These are phyloP conservation scores for Hippocampus abdominalis DNA, from an alignment of 2,113 vertebrate species.

Conservation along the genomic window DNA sequence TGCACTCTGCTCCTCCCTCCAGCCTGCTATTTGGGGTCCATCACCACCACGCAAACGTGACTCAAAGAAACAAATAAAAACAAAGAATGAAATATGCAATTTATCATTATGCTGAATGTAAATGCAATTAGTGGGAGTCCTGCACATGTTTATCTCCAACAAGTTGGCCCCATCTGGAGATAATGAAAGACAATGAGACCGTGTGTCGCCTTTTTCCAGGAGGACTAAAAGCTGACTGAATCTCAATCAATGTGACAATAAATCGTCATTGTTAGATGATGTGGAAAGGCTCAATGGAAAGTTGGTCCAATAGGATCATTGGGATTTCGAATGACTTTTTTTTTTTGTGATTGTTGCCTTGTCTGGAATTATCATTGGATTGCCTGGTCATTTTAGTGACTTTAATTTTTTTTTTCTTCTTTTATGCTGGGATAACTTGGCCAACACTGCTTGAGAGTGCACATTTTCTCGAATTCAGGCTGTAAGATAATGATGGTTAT, in stretches of 20 bases:
- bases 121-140: no score
- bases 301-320: no score
- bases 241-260: background rate
- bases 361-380: background rate
- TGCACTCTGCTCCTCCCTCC: no score
- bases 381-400: background rate
- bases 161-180: no score
- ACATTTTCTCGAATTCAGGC: constrained; percentile 19
- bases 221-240: background rate
- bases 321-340: background rate
- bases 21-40: no score
- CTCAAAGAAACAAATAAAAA: background rate
- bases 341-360: background rate
- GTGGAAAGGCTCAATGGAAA: background rate
- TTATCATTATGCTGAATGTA: background rate
- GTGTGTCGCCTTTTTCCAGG: background rate
- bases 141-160: no score
- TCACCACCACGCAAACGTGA: no score
- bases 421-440: background rate
- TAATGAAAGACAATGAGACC: no score
- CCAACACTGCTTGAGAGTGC: background rate
- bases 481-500: no score
- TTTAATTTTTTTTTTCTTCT: background rate
- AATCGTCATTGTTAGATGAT: background rate
- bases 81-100: background rate